These are phyloP conservation scores for Drosophila longiperda DNA, from an alignment of 2,888 invertebrate species.

Conservation along the genomic window DNA sequence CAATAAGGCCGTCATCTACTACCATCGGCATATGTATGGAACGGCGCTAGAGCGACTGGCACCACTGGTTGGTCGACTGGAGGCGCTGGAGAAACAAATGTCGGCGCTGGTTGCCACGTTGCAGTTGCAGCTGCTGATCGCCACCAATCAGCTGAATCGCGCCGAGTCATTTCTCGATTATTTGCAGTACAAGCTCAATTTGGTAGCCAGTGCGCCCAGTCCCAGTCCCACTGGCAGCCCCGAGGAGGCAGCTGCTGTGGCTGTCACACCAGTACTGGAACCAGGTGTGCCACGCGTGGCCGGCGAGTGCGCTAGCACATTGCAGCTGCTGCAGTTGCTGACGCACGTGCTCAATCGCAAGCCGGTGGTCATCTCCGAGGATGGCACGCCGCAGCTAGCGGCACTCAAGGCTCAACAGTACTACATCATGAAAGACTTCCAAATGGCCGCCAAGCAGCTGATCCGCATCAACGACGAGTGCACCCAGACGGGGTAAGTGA, in stretches of 20 bases:
- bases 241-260: conserved; percentile 31
- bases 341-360: conserved; percentile 82
- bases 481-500: conserved; percentile 71
- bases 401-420: conserved; percentile 85
- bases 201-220: conserved; percentile 66
- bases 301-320: conserved; percentile 67
- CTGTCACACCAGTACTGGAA: conserved; percentile 39
- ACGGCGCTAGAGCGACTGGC: conserved; percentile 81
- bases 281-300: conserved; percentile 54
- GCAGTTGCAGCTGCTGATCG: conserved; percentile 81
- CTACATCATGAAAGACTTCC: conserved; percentile 85
- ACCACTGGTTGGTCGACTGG: conserved; percentile 76
- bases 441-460: conserved; percentile 85
- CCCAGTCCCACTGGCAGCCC: conserved; percentile 33
- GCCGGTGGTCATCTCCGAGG: conserved; percentile 80
- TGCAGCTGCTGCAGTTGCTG: conserved; percentile 80
- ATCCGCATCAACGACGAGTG: conserved; percentile 80
- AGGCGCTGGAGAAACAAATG: conserved; percentile 80
- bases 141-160: conserved; percentile 83
- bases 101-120: conserved; percentile 81
- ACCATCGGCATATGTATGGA: conserved; percentile 83
- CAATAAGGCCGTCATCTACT: conserved; percentile 84
- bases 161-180: conserved; percentile 82
- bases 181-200: conserved; percentile 78
- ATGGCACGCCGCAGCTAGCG: conserved; percentile 82